Evolutionary conservation across 2,113 vertebrate genomes (phyloP), one percentile per base, ranked within the genome.

Genomic region (Colistium nudipinnis): DNA sequence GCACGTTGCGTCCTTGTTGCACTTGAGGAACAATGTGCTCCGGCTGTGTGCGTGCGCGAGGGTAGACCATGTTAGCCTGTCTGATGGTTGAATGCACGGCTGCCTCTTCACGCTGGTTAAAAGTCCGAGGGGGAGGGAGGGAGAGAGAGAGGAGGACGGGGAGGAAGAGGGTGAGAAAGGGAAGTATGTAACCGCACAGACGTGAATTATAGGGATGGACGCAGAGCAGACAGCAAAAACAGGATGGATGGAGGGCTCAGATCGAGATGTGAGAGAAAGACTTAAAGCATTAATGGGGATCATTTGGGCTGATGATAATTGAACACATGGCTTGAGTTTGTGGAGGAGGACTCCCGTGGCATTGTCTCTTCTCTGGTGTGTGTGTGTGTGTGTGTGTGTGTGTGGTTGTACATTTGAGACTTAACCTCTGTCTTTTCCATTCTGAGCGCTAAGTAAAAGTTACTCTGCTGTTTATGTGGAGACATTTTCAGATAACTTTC

Each of bases 61-160:
- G 43, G 64, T 22, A 39, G 74, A 76, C 64, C 84, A 85, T 81
- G 85, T 88, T 77, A 74, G 80, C 77, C 87, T 86, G 90, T 90
- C 87, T 91, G 91, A 92, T 91, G 91, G 90, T 92, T 92, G 90
- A 92, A 91, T 68, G 91, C 90, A 90, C 71, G 91, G 81, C 87
- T 91, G 86, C 88, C 49, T 84, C 85, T 90, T 89, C 89, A 91
- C 87, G 89, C 91, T 91, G 87, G 85, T 92, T 92, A 89, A 84
- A 87, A 91, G 86, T 78, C 79, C 45, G 67, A 67, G 69, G 78
- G 85, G 77, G 74, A 80, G 76, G 65, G 70, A 81, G 57, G 27
- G 74, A 43, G 30, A 53, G 11, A 12, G 47, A 13, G 33, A 0
- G 31, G 57, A 68, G 65, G 63, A 54, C 33, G 70, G 76, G 35